Conservation (phyloP, 2,113 vertebrate genomes). For the Dicaeum eximium region DNA sequence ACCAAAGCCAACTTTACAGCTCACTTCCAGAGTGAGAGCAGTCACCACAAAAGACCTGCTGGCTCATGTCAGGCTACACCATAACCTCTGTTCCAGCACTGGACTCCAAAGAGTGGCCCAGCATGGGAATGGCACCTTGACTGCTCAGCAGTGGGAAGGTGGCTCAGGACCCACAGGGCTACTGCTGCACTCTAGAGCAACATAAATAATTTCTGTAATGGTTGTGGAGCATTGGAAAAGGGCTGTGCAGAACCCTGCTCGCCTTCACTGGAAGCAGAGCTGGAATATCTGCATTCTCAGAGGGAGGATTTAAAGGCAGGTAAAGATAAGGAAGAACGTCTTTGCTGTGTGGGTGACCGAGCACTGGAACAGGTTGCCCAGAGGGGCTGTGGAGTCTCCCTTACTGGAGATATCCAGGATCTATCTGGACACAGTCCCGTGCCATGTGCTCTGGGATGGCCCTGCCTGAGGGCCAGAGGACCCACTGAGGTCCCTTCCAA, state of each 20-base stretch:
- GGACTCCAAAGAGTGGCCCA: not conserved
- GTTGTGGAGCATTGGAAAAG: not conserved
- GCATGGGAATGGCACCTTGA: not conserved
- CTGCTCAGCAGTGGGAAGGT: not conserved
- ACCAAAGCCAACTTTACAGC: not conserved
- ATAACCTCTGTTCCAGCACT: fast-evolving
- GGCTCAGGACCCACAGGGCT: not conserved
- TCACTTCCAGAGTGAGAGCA: not conserved
- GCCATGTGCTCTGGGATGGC: not conserved
- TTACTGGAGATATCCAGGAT: not conserved
- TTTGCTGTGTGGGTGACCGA: fast-evolving
- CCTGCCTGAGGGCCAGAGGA: not conserved
- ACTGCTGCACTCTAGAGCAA: fast-evolving
- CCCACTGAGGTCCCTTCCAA: not conserved
- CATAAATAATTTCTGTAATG: not conserved
- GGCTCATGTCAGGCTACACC: fast-evolving
- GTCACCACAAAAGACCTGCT: not conserved
- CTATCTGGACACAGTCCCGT: not conserved
- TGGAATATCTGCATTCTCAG: not conserved
- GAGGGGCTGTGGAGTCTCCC: not conserved
- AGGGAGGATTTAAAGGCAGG: not conserved
- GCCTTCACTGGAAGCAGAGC: not conserved
- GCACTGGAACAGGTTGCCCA: too few species aligned
- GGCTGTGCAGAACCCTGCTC: not conserved
- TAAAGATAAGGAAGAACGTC: not conserved